These are phyloP conservation scores for Athrips mouffetella DNA, from an alignment of 2,888 invertebrate genomes.

Conservation along the genomic window DNA sequence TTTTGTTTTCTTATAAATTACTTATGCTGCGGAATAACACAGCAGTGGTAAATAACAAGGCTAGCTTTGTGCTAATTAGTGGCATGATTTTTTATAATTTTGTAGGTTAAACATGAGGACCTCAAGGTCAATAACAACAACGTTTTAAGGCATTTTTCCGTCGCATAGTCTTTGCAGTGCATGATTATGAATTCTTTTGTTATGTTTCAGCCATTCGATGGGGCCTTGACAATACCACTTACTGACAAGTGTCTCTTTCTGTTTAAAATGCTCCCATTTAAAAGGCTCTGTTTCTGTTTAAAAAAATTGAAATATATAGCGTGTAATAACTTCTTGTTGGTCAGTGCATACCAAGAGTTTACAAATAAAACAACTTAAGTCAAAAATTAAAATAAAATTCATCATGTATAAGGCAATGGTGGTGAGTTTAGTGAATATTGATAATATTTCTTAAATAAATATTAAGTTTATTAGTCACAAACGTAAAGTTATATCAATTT, in stretches of 20 bases:
- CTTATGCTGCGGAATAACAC: no score
- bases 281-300: constrained; percentile 40
- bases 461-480: background rate
- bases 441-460: background rate
- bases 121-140: constrained; percentile 30
- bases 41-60: no score
- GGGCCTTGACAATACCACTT: constrained; percentile 56
- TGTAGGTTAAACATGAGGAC: background rate
- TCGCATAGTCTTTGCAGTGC: constrained; percentile 31
- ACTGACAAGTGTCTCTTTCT: constrained; percentile 51
- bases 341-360: constrained; percentile 9
- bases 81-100: background rate
- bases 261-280: constrained; percentile 42
- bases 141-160: constrained; percentile 18
- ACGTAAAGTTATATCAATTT: no score
- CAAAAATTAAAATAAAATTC: background rate
- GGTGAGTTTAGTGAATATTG: constrained; percentile 2
- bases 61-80: no score
- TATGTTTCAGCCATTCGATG: constrained; percentile 46
- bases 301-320: constrained; percentile 58
- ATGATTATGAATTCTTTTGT: constrained; percentile 70
- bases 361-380: background rate
- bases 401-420: constrained; percentile 9
- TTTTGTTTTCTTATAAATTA: background rate
- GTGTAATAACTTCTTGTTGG: constrained; percentile 36